Evolutionary conservation across 53 echinoderm and acorn worm species (phyloP), one percentile per base, ranked within the genome.

Genomic region (Patiria pectinifera): DNA sequence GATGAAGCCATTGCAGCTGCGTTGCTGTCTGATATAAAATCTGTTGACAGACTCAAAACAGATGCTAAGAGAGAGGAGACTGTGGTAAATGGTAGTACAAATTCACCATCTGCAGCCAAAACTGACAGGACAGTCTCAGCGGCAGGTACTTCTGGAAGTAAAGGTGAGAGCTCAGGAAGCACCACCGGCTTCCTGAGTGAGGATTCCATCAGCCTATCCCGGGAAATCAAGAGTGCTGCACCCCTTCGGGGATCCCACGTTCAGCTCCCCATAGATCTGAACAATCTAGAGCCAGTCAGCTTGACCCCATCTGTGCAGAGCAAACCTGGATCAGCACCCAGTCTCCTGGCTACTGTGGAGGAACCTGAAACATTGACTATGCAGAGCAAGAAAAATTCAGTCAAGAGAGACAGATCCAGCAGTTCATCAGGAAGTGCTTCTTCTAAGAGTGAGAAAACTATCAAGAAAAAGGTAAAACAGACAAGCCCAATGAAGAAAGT

Each of bases 181-280:
- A 90, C 90, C 46, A 66, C 88, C 14, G 88, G 83, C 63, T 71
- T 87, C 62, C 77, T 85, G 89, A 89, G 92, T 71, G 92, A 94
- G 60, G 92, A 94, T 84, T 94, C 94, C 21, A 89, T 94, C 77
- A 89, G 94, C 18, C 82, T 83, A 10, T 77, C 84, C 22, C 76
- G 76, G 26, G 81, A 71, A 21, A 47, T 47, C 18, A 91, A 87
- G 72, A 75, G 53, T 82, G 60, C 72, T 76, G 62, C 44, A 21
- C 48, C 87, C 44, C 47, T 85, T 9, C 87, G 94, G 83, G 97
- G 97, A 23, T 97, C 97, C 46, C 94, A 96, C 61, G 92, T 95
- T 6, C 95, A 97, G 91, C 92, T 99, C 7, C 97, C 99, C 21
- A 70, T 97, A 63, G 96, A 99, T 80, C 89, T 97, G 22, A 83